Evolutionary conservation across 2,113 vertebrate genomes (phyloP), one percentile per base, ranked within the genome.

Genomic region (Trogon surrucura): DNA sequence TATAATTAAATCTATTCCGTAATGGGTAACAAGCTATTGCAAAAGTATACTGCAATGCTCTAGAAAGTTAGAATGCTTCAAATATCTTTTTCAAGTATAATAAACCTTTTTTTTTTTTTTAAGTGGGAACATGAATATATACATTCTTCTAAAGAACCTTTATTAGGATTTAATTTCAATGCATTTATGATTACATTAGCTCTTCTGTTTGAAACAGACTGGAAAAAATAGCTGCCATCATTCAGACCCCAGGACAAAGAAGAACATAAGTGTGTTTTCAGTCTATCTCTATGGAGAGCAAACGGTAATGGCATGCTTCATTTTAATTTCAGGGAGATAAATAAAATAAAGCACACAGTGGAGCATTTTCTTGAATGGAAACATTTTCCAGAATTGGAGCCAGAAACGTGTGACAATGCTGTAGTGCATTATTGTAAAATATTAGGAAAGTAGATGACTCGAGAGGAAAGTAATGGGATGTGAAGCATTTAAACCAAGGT

Each of bases 91-190:
- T 89, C 79, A 96, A 79, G 47, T 89, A 91, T 83, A 91, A 67
- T 94, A 96, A 96, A 92, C 80, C 45, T 80, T 96, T 88, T 91
- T 71, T 36, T 71, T 36, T 38, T 93, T 71, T 95, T 93, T 44
- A 88, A 96, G 80, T 89, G 66, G 91, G 70, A 97, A 88, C 80
- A 92, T 64, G 92, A 95, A 92, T 86, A 95, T 75, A 62, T 50
- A n/a, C 72, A 32, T 96, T 92, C 88, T 94, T 95, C 78, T 88
- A 70, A 95, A 94, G 82, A 91, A 18, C 22, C 38, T 94, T 90
- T 96, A 94, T 95, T 96, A 93, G 77, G 80, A 73, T 95, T 95
- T 96, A 32, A 89, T 97, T 97, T 96, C 85, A 93, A 73, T 94
- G 67, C 48, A 80, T 93, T 93, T 95, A 83, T 74, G 73, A 94